Percentiles rank a stretch among this genome's conserved stretches.
Conservation (phyloP, 1,140 invertebrate species). For the Octopus sinensis region DNA sequence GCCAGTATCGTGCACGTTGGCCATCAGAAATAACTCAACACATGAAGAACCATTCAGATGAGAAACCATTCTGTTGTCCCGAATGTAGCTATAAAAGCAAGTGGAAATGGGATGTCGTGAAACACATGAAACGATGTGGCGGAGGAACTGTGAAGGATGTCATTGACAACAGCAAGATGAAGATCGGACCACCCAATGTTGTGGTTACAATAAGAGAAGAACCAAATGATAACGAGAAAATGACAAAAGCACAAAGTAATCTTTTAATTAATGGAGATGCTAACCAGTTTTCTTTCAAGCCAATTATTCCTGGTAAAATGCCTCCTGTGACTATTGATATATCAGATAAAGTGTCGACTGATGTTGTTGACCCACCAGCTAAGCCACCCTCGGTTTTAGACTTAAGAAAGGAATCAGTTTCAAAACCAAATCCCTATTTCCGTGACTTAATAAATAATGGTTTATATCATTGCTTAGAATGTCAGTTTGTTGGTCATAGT, state of each 20-base stretch:
- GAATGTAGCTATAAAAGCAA: slow-evolving; percentile 55
- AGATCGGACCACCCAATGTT: slow-evolving; percentile 43
- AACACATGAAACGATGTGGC: slow-evolving; percentile 56
- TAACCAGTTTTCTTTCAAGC: neutral
- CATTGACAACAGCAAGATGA: slow-evolving; percentile 48
- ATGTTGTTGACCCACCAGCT: neutral
- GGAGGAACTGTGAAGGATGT: slow-evolving; percentile 55
- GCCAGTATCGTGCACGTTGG: slow-evolving; percentile 56
- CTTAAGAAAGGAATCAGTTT: neutral
- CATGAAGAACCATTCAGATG: slow-evolving; percentile 58
- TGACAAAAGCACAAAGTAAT: neutral
- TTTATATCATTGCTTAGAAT: slow-evolving; percentile 50
- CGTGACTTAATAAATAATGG: slow-evolving; percentile 41
- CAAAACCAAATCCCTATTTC: slow-evolving; percentile 30
- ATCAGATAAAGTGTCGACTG: neutral
- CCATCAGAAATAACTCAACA: slow-evolving; percentile 57
- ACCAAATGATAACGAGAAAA: neutral
- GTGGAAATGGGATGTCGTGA: slow-evolving; percentile 60
- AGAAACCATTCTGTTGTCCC: slow-evolving; percentile 56
- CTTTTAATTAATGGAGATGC: neutral
- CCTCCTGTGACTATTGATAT: neutral
- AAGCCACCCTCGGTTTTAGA: neutral
- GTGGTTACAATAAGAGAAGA: slow-evolving; percentile 25
- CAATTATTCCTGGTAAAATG: neutral
- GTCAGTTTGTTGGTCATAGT: slow-evolving; percentile 52